phyloP scores from a whole-genome alignment of 2,797 vertebrate species.

The Cynopterus sphinx region DNA sequence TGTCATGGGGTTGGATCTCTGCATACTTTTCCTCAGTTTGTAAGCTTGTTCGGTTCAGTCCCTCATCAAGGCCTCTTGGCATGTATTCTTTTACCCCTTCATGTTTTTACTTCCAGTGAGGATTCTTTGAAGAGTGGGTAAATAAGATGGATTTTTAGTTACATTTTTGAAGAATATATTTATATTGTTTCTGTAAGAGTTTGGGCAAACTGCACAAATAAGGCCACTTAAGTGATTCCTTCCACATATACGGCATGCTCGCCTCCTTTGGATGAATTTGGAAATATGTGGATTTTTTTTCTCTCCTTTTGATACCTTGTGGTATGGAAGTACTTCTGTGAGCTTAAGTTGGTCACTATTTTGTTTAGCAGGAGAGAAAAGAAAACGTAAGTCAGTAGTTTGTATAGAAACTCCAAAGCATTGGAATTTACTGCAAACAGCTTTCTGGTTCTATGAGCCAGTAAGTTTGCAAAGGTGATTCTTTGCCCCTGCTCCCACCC shows the following conservation, averaged over 20 bases:
- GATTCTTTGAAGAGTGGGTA: background rate
- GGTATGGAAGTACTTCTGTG: background rate
- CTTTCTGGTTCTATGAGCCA: background rate
- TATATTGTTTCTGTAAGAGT: background rate
- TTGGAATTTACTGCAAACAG: background rate
- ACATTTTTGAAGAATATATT: background rate
- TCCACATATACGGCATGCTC: background rate
- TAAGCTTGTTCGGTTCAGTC: background rate
- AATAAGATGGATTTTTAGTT: background rate
- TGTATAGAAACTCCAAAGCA: background rate
- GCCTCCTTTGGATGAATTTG: background rate
- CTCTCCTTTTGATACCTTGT: background rate
- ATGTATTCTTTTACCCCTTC: background rate
- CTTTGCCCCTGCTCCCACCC: background rate
- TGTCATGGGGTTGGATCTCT: background rate
- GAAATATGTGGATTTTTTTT: background rate
- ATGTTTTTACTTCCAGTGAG: background rate
- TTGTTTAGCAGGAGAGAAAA: constrained; percentile 7
- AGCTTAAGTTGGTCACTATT: background rate
- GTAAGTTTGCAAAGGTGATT: background rate
- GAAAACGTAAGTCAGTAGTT: background rate
- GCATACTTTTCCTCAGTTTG: background rate
- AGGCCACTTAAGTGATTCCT: background rate
- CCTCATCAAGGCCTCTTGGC: background rate
- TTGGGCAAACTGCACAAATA: background rate